A percentile compares a stretch with the other conserved stretches of the same genome.
These are phyloP conservation scores for Gobio gobio DNA, from an alignment of 2,113 vertebrate genomes.

Conservation along the genomic window DNA sequence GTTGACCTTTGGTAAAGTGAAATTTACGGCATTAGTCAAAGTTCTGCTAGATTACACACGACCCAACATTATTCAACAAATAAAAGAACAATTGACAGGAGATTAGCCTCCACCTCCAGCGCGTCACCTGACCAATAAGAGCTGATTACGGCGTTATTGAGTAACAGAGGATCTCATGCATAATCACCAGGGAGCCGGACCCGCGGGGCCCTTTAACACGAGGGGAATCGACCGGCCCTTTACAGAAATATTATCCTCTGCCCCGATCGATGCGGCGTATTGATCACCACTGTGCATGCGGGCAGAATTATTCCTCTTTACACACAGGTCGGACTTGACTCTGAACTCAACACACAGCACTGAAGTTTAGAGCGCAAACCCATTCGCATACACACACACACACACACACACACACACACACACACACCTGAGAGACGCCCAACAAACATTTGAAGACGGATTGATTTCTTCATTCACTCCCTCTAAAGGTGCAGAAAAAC, in stretches of 20 bases:
- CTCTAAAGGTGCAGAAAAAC: no score
- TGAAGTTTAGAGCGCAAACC: neutral
- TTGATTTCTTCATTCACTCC: no score
- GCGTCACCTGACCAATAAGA: slow-evolving; percentile 61
- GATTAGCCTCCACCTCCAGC: slow-evolving; percentile 40
- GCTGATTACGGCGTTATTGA: slow-evolving; percentile 61
- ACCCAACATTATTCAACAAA: slow-evolving; percentile 19
- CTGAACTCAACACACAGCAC: no score
- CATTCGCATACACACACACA: no score
- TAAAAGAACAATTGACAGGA: neutral
- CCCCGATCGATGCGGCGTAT: slow-evolving; percentile 48
- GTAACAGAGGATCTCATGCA: slow-evolving; percentile 48
- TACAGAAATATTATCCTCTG: slow-evolving; percentile 29
- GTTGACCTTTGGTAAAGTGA: no score
- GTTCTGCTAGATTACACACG: neutral
- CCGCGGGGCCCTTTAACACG: slow-evolving; percentile 34
- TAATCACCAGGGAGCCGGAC: slow-evolving; percentile 43
- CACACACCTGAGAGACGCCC: no score
- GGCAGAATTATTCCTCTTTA: neutral
- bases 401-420: no score
- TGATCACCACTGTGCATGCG: neutral
- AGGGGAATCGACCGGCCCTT: slow-evolving; percentile 47
- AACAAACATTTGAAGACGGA: no score
- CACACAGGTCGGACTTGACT: neutral
- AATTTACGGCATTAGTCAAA: neutral